These are phyloP conservation scores for Artibeus lituratus DNA, from an alignment of 2,797 vertebrate genomes.

Conservation along the genomic window DNA sequence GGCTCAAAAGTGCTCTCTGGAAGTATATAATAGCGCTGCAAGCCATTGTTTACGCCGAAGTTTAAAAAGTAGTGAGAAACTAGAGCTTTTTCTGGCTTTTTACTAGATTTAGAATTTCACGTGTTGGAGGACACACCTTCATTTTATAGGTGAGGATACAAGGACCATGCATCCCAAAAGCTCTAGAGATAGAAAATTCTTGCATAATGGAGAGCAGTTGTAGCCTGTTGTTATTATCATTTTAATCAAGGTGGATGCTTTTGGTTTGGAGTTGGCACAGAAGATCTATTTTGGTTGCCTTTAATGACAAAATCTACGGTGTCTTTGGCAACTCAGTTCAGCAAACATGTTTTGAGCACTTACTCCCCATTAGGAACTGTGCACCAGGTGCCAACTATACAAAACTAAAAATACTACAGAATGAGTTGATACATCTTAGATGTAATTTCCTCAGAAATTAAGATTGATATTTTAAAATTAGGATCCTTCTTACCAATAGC, in stretches of 20 bases:
- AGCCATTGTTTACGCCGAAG: background rate
- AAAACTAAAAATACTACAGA: background rate
- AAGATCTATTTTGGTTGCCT: background rate
- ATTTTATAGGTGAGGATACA: background rate
- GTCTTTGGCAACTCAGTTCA: background rate
- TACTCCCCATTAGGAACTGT: background rate
- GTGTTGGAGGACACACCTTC: background rate
- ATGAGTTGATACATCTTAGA: background rate
- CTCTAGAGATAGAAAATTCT: background rate
- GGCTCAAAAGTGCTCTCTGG: background rate
- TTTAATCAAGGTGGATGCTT: background rate
- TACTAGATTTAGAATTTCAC: background rate
- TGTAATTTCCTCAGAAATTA: conserved; percentile 12
- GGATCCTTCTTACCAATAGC: background rate
- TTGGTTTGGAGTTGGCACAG: background rate
- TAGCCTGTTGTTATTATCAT: background rate
- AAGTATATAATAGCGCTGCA: background rate
- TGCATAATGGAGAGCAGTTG: background rate
- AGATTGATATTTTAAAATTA: background rate
- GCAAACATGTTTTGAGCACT: background rate
- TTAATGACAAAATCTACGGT: background rate
- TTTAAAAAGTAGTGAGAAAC: background rate
- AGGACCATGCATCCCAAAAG: background rate
- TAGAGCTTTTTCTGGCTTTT: background rate
- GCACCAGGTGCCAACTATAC: background rate